Conservation (phyloP, 2,797 vertebrate genomes). For the Chaenodraco wilsoni region DNA sequence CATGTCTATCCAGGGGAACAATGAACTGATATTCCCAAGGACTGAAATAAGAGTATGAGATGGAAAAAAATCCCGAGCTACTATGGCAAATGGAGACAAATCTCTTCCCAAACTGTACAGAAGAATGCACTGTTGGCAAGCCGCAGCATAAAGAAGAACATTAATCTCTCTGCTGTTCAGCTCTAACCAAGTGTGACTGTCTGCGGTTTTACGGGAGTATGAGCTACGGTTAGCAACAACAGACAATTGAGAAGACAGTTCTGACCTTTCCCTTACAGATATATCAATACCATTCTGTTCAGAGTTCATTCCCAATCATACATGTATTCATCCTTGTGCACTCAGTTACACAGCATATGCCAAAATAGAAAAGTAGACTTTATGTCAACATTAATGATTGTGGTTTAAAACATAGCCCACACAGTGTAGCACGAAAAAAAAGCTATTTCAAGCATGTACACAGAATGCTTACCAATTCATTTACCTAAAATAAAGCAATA, state of each 20-base stretch:
- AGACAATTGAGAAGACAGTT: background rate
- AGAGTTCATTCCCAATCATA: background rate
- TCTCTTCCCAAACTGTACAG: constrained; percentile 14
- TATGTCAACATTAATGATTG: background rate
- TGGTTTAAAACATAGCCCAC: constrained; percentile 3
- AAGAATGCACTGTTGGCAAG: constrained; percentile 33
- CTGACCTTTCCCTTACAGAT: background rate
- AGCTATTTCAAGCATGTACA: background rate
- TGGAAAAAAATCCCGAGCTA: constrained; percentile 10
- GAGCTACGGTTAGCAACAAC: constrained; percentile 5
- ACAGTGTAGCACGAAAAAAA: background rate
- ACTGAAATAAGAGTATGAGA: constrained; percentile 5
- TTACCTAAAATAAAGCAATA: background rate
- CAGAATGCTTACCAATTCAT: background rate
- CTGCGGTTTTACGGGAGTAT: constrained; percentile 5
- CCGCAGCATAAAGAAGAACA: background rate
- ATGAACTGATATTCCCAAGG: constrained; percentile 25
- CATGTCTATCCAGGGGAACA: constrained; percentile 41
- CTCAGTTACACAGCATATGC: background rate
- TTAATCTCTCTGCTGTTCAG: constrained; percentile 21
- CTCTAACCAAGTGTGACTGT: constrained; percentile 10
- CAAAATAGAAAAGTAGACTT: background rate
- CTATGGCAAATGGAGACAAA: constrained; percentile 1
- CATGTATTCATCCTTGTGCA: background rate
- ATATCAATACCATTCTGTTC: background rate